Conservation (phyloP, 2,113 vertebrate species). For the Laticauda colubrina region DNA sequence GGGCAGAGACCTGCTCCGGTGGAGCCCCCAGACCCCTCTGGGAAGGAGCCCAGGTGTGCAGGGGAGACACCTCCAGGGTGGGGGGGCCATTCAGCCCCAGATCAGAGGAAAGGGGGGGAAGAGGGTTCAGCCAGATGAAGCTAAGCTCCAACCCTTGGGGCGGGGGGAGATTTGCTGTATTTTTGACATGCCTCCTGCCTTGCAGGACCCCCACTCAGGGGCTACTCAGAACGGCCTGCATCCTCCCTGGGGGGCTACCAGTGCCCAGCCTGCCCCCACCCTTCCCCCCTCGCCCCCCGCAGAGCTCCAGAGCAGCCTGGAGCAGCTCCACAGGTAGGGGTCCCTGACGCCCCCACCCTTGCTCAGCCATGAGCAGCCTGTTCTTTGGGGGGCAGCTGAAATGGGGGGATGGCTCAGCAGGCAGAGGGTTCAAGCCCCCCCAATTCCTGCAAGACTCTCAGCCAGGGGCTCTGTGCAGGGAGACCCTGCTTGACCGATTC, state of each 20-base stretch:
- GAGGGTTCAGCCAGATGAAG: background rate
- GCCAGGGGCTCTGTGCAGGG: background rate
- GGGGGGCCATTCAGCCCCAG: background rate
- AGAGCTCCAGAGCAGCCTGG: background rate
- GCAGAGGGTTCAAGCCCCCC: background rate
- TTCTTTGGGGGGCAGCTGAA: background rate
- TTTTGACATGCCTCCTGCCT: background rate
- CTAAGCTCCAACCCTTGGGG: too few species aligned
- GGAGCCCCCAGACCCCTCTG: background rate
- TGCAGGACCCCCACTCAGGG: constrained; percentile 43
- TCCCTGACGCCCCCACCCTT: background rate
- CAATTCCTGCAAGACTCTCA: background rate
- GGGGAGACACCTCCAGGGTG: background rate
- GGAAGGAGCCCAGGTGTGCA: constrained; percentile 39
- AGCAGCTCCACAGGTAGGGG: constrained; percentile 58
- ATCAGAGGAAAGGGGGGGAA: fast-evolving
- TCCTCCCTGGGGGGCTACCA: constrained; percentile 30
- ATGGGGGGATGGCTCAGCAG: background rate
- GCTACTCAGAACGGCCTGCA: constrained; percentile 25
- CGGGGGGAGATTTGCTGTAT: background rate
- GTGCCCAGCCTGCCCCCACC: background rate
- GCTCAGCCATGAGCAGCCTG: background rate
- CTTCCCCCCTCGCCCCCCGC: background rate
- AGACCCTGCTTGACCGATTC: background rate
- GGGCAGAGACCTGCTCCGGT: constrained; percentile 18